phyloP scores from a whole-genome alignment of 2,797 vertebrate genomes.

The Sebastes iracundus region DNA sequence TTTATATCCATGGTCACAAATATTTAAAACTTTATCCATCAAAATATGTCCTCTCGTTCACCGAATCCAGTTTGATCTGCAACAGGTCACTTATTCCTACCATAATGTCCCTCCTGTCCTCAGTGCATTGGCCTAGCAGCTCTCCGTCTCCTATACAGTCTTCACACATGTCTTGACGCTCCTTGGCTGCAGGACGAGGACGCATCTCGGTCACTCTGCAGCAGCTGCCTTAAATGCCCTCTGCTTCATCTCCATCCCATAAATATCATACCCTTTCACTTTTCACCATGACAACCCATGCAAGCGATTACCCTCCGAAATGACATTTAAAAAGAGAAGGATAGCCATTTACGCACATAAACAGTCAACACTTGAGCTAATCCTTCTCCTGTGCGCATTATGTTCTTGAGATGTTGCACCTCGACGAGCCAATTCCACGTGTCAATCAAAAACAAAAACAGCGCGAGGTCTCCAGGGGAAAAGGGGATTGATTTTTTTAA shows the following conservation, averaged over 20 bases:
- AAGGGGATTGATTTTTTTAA: conserved; percentile 88
- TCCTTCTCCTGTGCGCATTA: conserved; percentile 74
- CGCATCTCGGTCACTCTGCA: conserved; percentile 27
- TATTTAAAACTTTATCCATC: no score
- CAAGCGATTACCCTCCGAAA: conserved; percentile 72
- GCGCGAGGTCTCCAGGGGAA: conserved; percentile 64
- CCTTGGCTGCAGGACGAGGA: conserved; percentile 7
- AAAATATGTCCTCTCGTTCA: not conserved
- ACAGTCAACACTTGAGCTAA: conserved; percentile 77
- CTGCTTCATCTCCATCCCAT: conserved; percentile 71
- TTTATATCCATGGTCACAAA: no score
- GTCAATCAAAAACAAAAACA: conserved; percentile 79
- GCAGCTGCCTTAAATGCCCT: conserved; percentile 71
- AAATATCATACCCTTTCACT: conserved; percentile 78
- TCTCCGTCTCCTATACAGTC: conserved; percentile 81
- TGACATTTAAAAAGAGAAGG: conserved; percentile 75
- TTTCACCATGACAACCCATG: conserved; percentile 83
- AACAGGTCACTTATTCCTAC: conserved; percentile 60
- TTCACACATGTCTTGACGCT: conserved; percentile 83
- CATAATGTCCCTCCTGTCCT: conserved; percentile 69
- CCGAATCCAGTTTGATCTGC: not conserved
- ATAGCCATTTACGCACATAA: conserved; percentile 79
- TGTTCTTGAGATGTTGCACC: conserved; percentile 71
- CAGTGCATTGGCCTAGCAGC: conserved; percentile 76
- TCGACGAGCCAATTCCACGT: conserved; percentile 70